phyloP scores from a whole-genome alignment of 2,797 vertebrate species.

The Sebastes wilsoni region DNA sequence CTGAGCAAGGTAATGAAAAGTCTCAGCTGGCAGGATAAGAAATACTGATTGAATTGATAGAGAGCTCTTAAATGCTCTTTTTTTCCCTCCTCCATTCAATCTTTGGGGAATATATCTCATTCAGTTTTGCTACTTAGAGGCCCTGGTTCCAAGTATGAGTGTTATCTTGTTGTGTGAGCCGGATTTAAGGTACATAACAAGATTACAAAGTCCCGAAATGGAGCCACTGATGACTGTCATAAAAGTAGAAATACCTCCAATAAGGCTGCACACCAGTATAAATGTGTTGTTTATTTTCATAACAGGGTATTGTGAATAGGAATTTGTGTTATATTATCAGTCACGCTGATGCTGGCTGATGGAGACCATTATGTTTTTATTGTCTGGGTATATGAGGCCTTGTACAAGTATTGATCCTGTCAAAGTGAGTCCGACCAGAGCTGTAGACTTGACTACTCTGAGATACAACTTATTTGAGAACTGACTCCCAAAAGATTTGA shows the following conservation, averaged over 20 bases:
- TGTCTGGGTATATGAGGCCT: not conserved
- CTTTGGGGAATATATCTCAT: not conserved
- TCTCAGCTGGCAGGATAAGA: conserved; percentile 20
- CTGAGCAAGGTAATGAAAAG: conserved; percentile 66
- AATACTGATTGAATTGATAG: conserved; percentile 32
- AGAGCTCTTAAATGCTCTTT: conserved; percentile 14
- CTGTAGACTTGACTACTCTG: not conserved
- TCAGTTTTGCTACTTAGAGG: not conserved
- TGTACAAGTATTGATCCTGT: not conserved
- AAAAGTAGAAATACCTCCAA: not conserved
- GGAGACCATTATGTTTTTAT: not conserved
- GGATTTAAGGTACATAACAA: not conserved
- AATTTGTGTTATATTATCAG: not conserved
- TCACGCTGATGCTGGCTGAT: not conserved
- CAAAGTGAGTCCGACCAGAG: not conserved
- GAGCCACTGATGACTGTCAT: not conserved
- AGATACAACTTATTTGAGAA: no score
- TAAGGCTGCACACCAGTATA: no score
- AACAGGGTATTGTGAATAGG: not conserved
- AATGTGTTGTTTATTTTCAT: no score
- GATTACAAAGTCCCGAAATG: not conserved
- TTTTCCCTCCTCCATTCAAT: not conserved
- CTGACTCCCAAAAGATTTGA: no score
- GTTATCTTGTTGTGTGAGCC: not conserved
- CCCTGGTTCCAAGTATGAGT: not conserved